Percentiles rank a stretch among this genome's conserved stretches.
phyloP scores from a whole-genome alignment of 2,113 vertebrate species.

The Scatophagus argus region DNA sequence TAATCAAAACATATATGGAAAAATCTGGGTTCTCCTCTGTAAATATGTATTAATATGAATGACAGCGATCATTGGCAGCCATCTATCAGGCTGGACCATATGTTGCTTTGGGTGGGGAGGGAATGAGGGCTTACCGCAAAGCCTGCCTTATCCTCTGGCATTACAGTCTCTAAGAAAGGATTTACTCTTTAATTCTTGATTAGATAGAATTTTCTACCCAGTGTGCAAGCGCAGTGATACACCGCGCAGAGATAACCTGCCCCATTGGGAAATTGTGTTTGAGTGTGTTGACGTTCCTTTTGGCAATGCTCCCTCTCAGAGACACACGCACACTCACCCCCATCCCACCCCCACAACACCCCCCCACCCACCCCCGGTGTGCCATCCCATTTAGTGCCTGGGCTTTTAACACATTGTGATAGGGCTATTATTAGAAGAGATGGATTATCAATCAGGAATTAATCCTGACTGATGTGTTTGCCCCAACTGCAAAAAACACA shows the following conservation, averaged over 20 bases:
- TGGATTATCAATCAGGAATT: constrained; percentile 82
- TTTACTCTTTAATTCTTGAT: constrained; percentile 88
- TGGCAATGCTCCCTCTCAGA: constrained; percentile 36
- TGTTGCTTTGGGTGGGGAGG: constrained; percentile 79
- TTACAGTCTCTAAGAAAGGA: constrained; percentile 87
- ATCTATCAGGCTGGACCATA: constrained; percentile 82
- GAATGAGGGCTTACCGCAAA: constrained; percentile 82
- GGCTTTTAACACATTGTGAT: constrained; percentile 74
- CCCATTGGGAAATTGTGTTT: constrained; percentile 34
- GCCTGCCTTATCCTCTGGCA: constrained; percentile 85
- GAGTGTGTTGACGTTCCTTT: constrained; percentile 27
- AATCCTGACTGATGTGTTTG: constrained; percentile 74
- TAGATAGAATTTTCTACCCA: constrained; percentile 84
- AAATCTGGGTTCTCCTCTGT: constrained; percentile 49
- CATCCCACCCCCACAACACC: constrained; percentile 5
- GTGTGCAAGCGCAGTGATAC: constrained; percentile 70
- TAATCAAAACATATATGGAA: constrained; percentile 52
- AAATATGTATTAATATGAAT: constrained; percentile 76
- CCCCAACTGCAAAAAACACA: constrained; percentile 61
- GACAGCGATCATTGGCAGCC: constrained; percentile 71
- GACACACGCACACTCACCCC: constrained; percentile 25
- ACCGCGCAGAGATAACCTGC: constrained; percentile 72
- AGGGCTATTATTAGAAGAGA: constrained; percentile 74
- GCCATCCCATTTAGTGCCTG: constrained; percentile 55
- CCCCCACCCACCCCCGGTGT: constrained; percentile 35